Conservation (phyloP, 1,140 invertebrate species). For the Lerema accius region DNA sequence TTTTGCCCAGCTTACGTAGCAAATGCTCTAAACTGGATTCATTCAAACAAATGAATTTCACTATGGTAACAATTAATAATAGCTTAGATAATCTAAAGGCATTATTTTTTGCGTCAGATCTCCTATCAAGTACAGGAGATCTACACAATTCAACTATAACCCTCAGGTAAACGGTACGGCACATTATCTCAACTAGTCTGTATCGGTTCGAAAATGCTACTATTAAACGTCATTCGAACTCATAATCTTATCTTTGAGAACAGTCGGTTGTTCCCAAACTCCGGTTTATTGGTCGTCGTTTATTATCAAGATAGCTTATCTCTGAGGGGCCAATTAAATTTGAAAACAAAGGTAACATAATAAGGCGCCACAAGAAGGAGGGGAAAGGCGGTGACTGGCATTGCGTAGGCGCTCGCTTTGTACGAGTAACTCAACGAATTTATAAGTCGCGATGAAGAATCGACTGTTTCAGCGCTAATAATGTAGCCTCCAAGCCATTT, state of each 20-base stretch:
- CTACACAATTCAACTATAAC: slow-evolving; percentile 17
- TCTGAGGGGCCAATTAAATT: slow-evolving; percentile 80
- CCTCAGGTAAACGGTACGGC: slow-evolving; percentile 24
- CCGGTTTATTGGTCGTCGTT: slow-evolving; percentile 80
- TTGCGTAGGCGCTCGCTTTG: slow-evolving; percentile 76
- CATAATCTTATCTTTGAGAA: slow-evolving; percentile 70
- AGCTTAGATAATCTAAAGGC: neutral
- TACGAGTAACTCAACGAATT: slow-evolving; percentile 56
- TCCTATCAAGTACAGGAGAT: neutral
- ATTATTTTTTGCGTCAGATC: slow-evolving; percentile 1
- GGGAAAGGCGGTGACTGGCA: slow-evolving; percentile 48
- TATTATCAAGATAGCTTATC: slow-evolving; percentile 82
- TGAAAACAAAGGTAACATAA: slow-evolving; percentile 82
- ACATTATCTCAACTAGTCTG: slow-evolving; percentile 19
- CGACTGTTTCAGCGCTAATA: slow-evolving; percentile 47
- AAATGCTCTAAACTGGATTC: too few species aligned
- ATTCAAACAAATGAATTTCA: too few species aligned
- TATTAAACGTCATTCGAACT: slow-evolving; percentile 64
- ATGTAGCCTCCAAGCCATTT: slow-evolving; percentile 4
- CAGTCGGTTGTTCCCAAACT: slow-evolving; percentile 67
- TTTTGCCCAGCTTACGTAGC: too few species aligned
- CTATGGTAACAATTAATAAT: slow-evolving; percentile 10
- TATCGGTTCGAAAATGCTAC: slow-evolving; percentile 41
- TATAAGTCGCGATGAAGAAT: slow-evolving; percentile 53
- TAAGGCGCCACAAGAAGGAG: slow-evolving; percentile 71